Evolutionary conservation across 2,113 vertebrate genomes (phyloP), one percentile per base, ranked within the genome.

Genomic region (Benitochromis conjunctus): DNA sequence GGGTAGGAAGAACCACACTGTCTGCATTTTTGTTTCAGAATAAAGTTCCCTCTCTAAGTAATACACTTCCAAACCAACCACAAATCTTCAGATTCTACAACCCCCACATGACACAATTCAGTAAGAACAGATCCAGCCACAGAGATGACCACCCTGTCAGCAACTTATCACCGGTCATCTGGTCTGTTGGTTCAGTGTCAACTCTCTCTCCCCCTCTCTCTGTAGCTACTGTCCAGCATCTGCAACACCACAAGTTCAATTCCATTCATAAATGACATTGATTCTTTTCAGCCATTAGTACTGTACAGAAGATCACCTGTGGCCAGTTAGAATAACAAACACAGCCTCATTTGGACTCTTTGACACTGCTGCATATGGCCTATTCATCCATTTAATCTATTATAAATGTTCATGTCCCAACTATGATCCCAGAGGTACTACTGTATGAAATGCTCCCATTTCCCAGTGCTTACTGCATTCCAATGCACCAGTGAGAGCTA

Each of bases 91-190:
- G 92, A 92, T 89, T 88, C 87, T 77, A 56, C 46, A 53, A 53
- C 29, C 78, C 76, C 92, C 90, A 93, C 92, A 94, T 93, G 88
- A 93, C 71, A 92, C 84, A 81, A 43, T 41, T 21, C 51, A 81
- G 74, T 60, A 69, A 85, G 88, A 93, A 82, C 69, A 79, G 80
- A 90, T 82, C 56, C 79, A 82, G 89, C 91, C 91, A 85, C 91
- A 82, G 77, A 86, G 86, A 81, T 84, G 83, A 89, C 94, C 94
- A 58, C 92, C 89, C 62, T 51, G 91, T 87, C 92, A 90, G 91
- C 83, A 84, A 93, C 93, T 93, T 94, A 94, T 94, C 92, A 38
- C 82, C 41, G 76, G 78, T 91, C 91, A 92, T 93, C 91, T 91
- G 81, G 51, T 56, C 81, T 79, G 79, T 76, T 87, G 91, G 80